These are phyloP conservation scores for Pheucticus melanocephalus DNA, from an alignment of 2,113 vertebrate genomes.

Conservation along the genomic window DNA sequence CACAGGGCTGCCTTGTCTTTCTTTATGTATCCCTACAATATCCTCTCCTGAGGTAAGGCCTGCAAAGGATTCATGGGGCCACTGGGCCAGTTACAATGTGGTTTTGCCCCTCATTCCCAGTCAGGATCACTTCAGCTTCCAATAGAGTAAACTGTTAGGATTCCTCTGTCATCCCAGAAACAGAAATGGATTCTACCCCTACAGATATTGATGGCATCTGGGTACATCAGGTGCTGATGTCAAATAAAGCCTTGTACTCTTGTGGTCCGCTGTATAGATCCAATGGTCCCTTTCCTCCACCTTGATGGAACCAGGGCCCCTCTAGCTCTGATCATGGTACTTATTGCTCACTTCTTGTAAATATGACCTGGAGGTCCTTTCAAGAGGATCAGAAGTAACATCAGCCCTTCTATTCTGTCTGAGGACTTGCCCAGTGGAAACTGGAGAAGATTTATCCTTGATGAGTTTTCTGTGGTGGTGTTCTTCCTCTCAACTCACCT, in stretches of 20 bases:
- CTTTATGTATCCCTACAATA: background rate
- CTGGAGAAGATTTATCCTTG: background rate
- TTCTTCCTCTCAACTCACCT: background rate
- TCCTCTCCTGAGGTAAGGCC: background rate
- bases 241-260: background rate
- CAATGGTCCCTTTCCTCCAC: background rate
- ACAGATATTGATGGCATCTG: background rate
- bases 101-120: background rate
- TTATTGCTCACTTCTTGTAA: background rate
- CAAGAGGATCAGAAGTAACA: background rate
- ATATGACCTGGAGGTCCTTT: background rate
- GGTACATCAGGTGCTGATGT: background rate
- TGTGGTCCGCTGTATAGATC: background rate
- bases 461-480: background rate
- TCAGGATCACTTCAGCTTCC: background rate
- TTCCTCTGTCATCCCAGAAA: background rate
- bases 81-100: background rate
- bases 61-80: background rate
- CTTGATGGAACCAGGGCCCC: background rate
- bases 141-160: background rate
- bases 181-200: background rate
- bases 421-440: background rate
- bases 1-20: background rate
- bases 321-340: background rate
- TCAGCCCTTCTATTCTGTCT: background rate